Evolutionary conservation across 2,113 vertebrate species (phyloP).

Genomic region (Shinisaurus crocodilurus): DNA sequence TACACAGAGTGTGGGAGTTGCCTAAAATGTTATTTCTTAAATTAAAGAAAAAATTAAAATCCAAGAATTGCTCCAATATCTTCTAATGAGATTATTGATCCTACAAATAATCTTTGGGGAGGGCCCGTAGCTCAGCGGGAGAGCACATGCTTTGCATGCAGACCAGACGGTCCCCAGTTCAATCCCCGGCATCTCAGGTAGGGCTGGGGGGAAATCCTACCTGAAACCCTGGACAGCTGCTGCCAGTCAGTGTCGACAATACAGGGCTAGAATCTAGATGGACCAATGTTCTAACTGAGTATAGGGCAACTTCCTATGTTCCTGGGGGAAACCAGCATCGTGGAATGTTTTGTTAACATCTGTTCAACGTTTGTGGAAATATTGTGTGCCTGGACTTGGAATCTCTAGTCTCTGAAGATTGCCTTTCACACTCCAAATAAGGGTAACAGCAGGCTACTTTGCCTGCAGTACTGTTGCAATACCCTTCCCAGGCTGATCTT

Average conservation of each 20-base stretch:
- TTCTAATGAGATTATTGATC: conserved; percentile 48
- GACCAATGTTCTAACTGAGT: no score
- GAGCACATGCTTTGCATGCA: no score
- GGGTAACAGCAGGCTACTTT: not conserved
- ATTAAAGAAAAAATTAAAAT: not conserved
- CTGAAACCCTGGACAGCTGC: no score
- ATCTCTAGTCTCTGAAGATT: conserved; percentile 18
- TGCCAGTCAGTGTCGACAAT: no score
- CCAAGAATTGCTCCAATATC: not conserved
- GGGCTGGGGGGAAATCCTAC: no score
- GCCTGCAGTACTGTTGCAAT: not conserved
- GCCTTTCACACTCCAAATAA: not conserved
- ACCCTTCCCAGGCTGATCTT: conserved; percentile 22
- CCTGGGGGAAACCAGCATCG: conserved; percentile 45
- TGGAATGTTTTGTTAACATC: conserved; percentile 42
- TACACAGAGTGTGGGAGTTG: not conserved
- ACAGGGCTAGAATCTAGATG: no score
- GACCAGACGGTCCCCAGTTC: no score
- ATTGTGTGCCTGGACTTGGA: conserved; percentile 14
- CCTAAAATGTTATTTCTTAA: not conserved
- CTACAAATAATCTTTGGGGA: not conserved
- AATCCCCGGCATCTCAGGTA: no score
- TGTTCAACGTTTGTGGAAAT: not conserved
- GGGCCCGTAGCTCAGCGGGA: no score
- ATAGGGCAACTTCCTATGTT: no score